Evolutionary conservation across 2,888 invertebrate species (phyloP), one percentile per base, ranked within the genome.

Genomic region (Laspeyria flexula): DNA sequence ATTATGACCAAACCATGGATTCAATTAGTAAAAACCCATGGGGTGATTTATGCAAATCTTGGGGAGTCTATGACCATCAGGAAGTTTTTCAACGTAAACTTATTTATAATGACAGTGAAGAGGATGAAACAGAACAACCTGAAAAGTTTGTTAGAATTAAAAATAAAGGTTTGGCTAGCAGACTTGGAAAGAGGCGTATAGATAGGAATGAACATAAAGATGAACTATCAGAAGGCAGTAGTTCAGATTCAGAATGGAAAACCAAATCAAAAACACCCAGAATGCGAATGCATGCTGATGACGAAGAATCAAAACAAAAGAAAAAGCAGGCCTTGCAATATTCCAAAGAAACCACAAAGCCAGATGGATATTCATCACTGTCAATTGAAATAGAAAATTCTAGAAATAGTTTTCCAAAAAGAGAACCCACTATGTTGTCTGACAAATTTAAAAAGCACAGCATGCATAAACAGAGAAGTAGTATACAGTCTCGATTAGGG

Each of bases 241-340:
- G 84, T 57, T 93, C 93, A 49, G 94, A 94, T 60, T 86, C 91
- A 9, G 93, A 93, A 65, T 94, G 94, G 94, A 92, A 92, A 67
- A 92, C 87, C 51, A 93, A 94, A 72, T 94, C 93, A 41, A 96
- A 96, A 86, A 85, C 94, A 38, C 95, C 96, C 6, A 88, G 96
- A 71, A 96, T 97, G 96, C 91, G 96, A 70, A 97, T 97, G 97
- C 96, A 96, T 82, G 97, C 97, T n/a, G 97, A 97, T 84, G 97
- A 97, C 76, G 96, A 96, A 83, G 96, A 96, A 81, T 94, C 94
- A 47, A 95, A 94, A 74, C 85, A 74, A 63, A 88, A 83, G 70
- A 86, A 69, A 68, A 83, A 67, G 68, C 75, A 71, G 59, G 44
- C 54, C 55, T 65, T 49, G 48, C 78, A 68, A 68, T 65, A 65